Percentiles rank a stretch among this genome's conserved stretches.
These are phyloP conservation scores for Mobula hypostoma DNA, from an alignment of 2,113 vertebrate genomes.

Conservation along the genomic window DNA sequence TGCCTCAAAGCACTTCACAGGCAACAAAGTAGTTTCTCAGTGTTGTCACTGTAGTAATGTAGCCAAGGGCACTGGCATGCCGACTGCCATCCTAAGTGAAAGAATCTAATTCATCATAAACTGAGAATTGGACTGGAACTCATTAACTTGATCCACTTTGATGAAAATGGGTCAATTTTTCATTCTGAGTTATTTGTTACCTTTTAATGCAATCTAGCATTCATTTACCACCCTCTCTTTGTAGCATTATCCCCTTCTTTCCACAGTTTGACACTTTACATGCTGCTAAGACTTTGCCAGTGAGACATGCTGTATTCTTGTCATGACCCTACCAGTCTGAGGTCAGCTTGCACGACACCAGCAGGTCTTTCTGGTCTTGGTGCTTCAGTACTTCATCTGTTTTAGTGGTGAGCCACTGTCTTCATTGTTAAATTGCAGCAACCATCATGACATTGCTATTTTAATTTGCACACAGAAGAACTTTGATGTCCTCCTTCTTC, in stretches of 20 bases:
- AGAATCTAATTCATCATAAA: not conserved
- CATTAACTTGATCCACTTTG: not conserved
- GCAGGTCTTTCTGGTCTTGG: too few relatives aligned
- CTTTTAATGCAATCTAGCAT: not conserved
- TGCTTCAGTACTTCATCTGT: not conserved
- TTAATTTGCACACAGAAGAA: not conserved
- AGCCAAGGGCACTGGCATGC: not conserved
- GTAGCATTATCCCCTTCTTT: not conserved
- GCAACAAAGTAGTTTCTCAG: too few relatives aligned
- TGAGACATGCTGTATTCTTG: not conserved
- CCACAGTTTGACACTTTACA: not conserved
- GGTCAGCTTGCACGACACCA: not conserved
- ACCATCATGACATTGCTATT: not conserved
- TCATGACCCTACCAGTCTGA: not conserved
- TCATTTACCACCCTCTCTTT: not conserved
- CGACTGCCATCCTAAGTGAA: not conserved
- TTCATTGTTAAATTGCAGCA: not conserved
- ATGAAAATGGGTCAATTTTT: not conserved
- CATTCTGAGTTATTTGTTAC: not conserved
- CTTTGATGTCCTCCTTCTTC: too few relatives aligned
- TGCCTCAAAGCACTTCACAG: too few relatives aligned
- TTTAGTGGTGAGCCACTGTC: not conserved
- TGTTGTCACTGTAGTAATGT: too few relatives aligned
- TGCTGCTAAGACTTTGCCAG: not conserved
- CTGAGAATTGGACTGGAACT: not conserved